These are phyloP conservation scores for Parnassius glacialis DNA, from an alignment of 2,888 invertebrate genomes.

Conservation along the genomic window DNA sequence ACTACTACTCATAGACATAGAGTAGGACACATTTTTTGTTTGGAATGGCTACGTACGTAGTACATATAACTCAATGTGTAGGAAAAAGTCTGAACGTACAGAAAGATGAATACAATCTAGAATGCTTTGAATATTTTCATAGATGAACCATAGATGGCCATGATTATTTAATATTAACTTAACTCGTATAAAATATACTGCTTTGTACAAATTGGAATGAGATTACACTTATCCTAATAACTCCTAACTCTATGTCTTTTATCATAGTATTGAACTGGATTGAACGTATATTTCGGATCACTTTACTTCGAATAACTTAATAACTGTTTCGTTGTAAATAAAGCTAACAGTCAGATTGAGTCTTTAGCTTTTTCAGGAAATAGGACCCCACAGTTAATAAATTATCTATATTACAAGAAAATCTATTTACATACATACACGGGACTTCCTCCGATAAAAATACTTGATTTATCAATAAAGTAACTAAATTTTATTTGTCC, in stretches of 20 bases:
- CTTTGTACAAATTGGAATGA: slow-evolving; percentile 24
- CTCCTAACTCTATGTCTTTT: slow-evolving; percentile 20
- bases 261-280: slow-evolving; percentile 8
- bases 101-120: neutral
- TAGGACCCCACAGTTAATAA: slow-evolving; percentile 40
- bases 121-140: neutral
- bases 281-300: slow-evolving; percentile 6
- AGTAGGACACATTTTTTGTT: too few species aligned
- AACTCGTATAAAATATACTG: neutral
- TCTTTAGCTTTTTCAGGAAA: slow-evolving; percentile 9
- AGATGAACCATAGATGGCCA: slow-evolving; percentile 1
- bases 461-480: slow-evolving; percentile 24
- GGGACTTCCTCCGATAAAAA: slow-evolving; percentile 28
- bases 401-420: slow-evolving; percentile 34
- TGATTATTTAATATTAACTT: neutral
- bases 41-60: too few species aligned
- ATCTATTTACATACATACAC: slow-evolving; percentile 30
- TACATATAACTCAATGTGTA: too few species aligned
- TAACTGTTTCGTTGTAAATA: slow-evolving; percentile 17
- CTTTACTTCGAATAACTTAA: slow-evolving; percentile 11
- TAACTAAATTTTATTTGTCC: slow-evolving; percentile 57
- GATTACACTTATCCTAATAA: slow-evolving; percentile 13
- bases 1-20: too few species aligned
- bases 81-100: too few species aligned
- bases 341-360: too few species aligned